Conservation (phyloP, 2,113 vertebrate genomes). For the Aegithalos caudatus region DNA sequence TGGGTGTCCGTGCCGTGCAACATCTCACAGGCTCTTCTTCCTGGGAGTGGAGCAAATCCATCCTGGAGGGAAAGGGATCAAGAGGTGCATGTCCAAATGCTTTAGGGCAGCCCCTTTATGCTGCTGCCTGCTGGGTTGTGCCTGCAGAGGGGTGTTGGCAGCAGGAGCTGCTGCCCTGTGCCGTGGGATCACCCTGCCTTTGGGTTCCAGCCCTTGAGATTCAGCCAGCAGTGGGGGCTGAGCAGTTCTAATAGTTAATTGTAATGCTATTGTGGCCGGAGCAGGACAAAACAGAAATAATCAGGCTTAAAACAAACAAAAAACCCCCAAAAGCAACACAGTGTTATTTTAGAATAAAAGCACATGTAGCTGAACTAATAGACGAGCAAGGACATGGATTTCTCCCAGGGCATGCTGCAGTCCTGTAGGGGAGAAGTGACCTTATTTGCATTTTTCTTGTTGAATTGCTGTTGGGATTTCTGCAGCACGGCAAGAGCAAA, state of each 20-base stretch:
- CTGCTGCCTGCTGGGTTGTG: not conserved
- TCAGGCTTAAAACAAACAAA: slow-evolving; percentile 21
- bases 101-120: not conserved
- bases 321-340: not conserved
- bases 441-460: slow-evolving; percentile 63
- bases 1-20: accelerated
- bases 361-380: slow-evolving; percentile 40
- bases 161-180: not conserved
- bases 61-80: not conserved
- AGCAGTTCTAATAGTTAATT: not conserved
- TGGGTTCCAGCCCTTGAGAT: not conserved
- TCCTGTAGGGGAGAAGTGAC: slow-evolving; percentile 60
- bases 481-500: not conserved
- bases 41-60: accelerated
- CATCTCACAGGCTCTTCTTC: accelerated
- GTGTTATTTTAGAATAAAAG: slow-evolving; percentile 44
- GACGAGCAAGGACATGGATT: slow-evolving; percentile 41
- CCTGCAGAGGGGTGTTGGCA: accelerated
- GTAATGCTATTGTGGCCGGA: not conserved
- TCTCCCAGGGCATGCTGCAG: slow-evolving; percentile 29
- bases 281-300: not conserved
- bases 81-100: accelerated
- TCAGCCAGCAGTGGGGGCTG: not conserved
- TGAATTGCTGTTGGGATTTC: slow-evolving; percentile 44
- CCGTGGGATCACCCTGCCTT: not conserved